Evolutionary conservation across 1,140 invertebrate genomes (phyloP), one percentile per base, ranked within the genome.

Genomic region (Lepidurus apus): DNA sequence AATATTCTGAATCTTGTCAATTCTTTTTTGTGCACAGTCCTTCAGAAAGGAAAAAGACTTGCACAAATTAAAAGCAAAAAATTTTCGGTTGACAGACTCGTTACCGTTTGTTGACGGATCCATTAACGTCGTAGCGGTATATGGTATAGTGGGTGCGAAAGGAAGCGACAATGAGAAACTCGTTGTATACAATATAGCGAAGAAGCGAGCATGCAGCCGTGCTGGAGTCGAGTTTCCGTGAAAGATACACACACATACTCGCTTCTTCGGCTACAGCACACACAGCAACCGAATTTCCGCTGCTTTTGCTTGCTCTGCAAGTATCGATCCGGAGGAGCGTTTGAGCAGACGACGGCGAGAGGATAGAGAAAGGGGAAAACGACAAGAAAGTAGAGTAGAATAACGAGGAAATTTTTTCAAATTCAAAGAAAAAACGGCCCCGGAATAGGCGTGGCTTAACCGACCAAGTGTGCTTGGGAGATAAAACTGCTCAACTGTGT

Each of bases 221-320:
- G 17, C 13, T n/a, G 21, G 53, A n/a, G 17, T 21, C 17, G 5
- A 65, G 53, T 65, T 65, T 65, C 9, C 53, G 21, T 65, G 17
- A 65, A 65, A 21, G 53, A 65, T n/a, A 21, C 13, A 21, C 47
- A 65, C 53, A 65, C 13, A 21, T 65, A 65, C 21, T 17, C 13
- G 21, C 53, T n/a, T 65, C 17, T 65, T 7, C 21, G 13, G 2
- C 17, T 65, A 65, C 53, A 13, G 8, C 17, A 13, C 17, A 65
- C 53, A 65, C 53, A 65, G 53, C 53, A 65, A 65, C 17, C 17
- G 21, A 65, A 65, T 65, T 65, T 65, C 53, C 53, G 53, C 53
- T 65, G 17, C 17, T 65, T n/a, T 65, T 65, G n/a, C 53, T 17
- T 17, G 21, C 53, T 65, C 53, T 65, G 53, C 53, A 65, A 34